phyloP scores from a whole-genome alignment of 53 echinoderm and acorn worm species.

The Mesocentrotus franciscanus region DNA sequence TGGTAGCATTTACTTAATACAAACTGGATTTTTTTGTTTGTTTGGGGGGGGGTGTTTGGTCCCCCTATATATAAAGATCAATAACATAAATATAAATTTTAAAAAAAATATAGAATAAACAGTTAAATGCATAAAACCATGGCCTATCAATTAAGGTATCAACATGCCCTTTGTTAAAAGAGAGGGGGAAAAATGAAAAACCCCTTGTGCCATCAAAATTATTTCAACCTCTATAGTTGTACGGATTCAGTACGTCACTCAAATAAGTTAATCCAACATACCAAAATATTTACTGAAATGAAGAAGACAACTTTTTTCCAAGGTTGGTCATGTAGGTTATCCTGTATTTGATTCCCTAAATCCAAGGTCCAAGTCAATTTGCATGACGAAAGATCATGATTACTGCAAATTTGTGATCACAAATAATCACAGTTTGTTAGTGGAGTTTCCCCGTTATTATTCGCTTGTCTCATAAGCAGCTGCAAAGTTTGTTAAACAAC shows the following conservation, averaged over 20 bases:
- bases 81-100: too few relatives aligned
- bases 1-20: too few relatives aligned
- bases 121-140: too few relatives aligned
- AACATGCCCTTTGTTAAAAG: neutral
- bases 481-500: neutral
- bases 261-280: neutral
- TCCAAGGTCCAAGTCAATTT: neutral
- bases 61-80: too few relatives aligned
- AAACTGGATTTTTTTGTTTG: too few relatives aligned
- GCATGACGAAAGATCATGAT: neutral
- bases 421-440: neutral
- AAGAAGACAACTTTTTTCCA: neutral
- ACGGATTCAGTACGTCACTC: neutral
- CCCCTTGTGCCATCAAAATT: too few relatives aligned
- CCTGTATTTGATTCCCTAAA: neutral
- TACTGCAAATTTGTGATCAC: neutral
- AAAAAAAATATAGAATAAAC: too few relatives aligned
- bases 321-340: neutral
- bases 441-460: neutral
- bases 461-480: neutral
- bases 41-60: too few relatives aligned
- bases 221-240: neutral
- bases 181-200: neutral
- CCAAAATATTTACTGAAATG: neutral
- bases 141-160: too few relatives aligned